Base-by-base conservation (phyloP, 2,888 invertebrate species). In the Drosophila histrio region DNA sequence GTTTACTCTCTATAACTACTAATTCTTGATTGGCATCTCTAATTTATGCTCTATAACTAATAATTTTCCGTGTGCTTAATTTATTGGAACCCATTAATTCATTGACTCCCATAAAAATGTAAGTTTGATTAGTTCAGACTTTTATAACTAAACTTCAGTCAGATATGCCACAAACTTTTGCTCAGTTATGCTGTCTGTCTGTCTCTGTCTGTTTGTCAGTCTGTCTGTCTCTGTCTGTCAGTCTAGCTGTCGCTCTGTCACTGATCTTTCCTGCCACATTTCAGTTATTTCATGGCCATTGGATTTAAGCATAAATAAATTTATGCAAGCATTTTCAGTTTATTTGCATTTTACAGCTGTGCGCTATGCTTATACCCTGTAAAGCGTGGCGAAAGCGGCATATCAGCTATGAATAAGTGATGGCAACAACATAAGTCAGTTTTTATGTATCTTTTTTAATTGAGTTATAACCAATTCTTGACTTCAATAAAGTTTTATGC, bases 241-340 rank as follows among this genome's bases (percentile, higher is more conserved):
- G 28, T 49, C 21, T 28, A 11, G n/a, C 38, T 36, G 15, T 39
- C 43, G 57, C 6, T 22, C 19, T 39, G 9, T 39, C 24, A 11
- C 2, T n/a, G 28, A 19, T 53, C 41, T 13, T 43, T 63, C 9
- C 52, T 59, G 57, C 56, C 67, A 47, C 62, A 72, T 59, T 72
- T 66, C 62, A 62, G 41, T 61, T 54, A 77, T 73, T 80, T 73
- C 60, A 73, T 58, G 73, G 64, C 46, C 63, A 66, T 64, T 53
- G 30, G 38, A 64, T 68, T 66, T 69, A 28, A 36, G 50, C 41
- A 32, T 28, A 44, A 61, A 60, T 52, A 70, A 68, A 73, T 68
- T 66, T 36, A 21, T 44, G 30, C 43, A 26, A 24, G 30, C 38
- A 13, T 46, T 62, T 43, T 50, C 41, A 50, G 32, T 60, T 64